These are phyloP conservation scores for Aphelinus atriplicis DNA, from an alignment of 1,140 invertebrate species.

Conservation along the genomic window DNA sequence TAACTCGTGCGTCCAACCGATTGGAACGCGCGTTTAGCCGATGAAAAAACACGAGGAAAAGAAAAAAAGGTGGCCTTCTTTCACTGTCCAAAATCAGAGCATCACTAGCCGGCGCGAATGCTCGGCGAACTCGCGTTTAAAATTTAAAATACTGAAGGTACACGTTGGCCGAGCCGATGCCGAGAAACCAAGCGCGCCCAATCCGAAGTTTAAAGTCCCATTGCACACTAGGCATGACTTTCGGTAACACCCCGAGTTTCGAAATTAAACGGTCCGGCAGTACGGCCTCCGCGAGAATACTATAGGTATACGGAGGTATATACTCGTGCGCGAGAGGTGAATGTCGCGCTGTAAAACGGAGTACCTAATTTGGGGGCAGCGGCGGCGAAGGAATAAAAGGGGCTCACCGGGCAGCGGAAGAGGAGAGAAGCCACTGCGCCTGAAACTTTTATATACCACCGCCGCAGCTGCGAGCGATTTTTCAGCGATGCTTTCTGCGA, in stretches of 20 bases:
- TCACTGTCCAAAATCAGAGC: too few species aligned
- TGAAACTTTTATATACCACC: conserved; percentile 6
- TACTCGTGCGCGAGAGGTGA: not conserved
- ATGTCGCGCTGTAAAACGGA: conserved; percentile 8
- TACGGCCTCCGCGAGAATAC: not conserved
- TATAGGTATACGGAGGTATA: not conserved
- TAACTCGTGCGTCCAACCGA: too few species aligned
- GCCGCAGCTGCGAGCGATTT: too few species aligned
- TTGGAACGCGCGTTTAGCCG: too few species aligned
- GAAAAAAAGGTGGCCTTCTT: too few species aligned
- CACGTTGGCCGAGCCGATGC: too few species aligned
- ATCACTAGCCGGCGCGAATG: too few species aligned
- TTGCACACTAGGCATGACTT: not conserved
- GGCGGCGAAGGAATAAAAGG: not conserved
- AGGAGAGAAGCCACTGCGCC: not conserved
- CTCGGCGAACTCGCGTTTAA: too few species aligned
- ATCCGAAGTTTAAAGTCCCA: too few species aligned
- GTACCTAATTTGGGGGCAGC: not conserved
- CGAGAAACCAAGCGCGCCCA: too few species aligned
- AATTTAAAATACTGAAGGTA: too few species aligned
- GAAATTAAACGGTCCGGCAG: conserved; percentile 4
- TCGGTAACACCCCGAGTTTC: conserved; percentile 9
- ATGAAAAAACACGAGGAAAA: too few species aligned
- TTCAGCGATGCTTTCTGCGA: not conserved
- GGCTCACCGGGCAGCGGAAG: not conserved